Evolutionary conservation across 2,113 vertebrate species (phyloP).

Genomic region (Illadopsis cleaveri): DNA sequence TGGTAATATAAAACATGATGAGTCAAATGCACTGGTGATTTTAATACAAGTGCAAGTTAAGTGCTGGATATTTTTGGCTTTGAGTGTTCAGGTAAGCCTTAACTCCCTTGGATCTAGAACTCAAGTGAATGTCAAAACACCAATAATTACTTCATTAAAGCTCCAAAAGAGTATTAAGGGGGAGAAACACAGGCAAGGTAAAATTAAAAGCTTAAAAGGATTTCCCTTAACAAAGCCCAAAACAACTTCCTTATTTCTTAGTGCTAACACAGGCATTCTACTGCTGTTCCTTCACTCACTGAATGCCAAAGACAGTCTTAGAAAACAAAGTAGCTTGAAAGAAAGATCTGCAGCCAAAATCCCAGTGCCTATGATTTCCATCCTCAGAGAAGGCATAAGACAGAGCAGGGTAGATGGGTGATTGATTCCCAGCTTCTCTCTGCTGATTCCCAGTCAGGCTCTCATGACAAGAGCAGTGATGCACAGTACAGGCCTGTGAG

Average conservation of each 20-base stretch:
- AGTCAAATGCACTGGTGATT: background rate
- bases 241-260: background rate
- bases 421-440: background rate
- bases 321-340: background rate
- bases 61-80: constrained; percentile 4
- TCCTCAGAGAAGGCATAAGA: background rate
- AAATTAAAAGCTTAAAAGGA: background rate
- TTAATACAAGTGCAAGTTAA: background rate
- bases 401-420: background rate
- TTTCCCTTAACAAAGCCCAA: background rate
- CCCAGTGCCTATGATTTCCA: background rate
- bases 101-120: constrained; percentile 10
- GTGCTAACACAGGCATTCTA: background rate
- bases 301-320: background rate
- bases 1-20: background rate
- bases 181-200: background rate
- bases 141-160: constrained; percentile 1
- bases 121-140: background rate
- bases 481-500: background rate
- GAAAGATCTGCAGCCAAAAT: background rate
- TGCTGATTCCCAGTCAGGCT: background rate
- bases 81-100: background rate
- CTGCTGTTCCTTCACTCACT: background rate
- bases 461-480: background rate
- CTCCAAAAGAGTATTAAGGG: background rate